Evolutionary conservation across 2,888 invertebrate species (phyloP), one percentile per base, ranked within the genome.

Genomic region (Sclerodermus sp.): DNA sequence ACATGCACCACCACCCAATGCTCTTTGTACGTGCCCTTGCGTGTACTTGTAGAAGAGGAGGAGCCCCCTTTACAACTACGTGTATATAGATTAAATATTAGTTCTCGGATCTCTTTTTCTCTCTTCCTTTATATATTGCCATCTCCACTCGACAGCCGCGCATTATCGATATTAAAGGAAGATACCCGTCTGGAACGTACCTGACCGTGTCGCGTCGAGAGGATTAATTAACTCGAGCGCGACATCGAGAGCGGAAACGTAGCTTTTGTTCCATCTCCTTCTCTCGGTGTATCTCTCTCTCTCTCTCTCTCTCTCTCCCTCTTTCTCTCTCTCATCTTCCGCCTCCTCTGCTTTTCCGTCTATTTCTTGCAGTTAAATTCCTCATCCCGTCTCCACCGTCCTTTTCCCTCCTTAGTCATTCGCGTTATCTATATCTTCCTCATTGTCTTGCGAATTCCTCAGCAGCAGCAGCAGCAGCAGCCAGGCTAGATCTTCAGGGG

Each of bases 191-290:
- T 63, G 49, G 54, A 62, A 55, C 60, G 63, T 62, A 59, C 55
- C 59, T 63, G 60, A 58, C 55, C 55, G 53, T 53, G 57, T 67
- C 60, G 62, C 60, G 62, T 55, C 60, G 64, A 67, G 62, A 64
- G 70, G 70, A 71, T 71, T 71, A 70, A 71, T 67, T 70, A 70
- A 71, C 67, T 62, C 60, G 64, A 59, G 55, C 54, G 58, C 60
- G 64, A 60, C 62, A 64, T 61, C 66, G 57, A 54, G 58, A 65
- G 57, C 58, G 55, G 58, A 60, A 62, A 62, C 59, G 57, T 55
- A 51, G 60, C 62, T 62, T 62, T 62, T 62, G 62, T 62, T 56
- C 53, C n/a, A n/a, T n/a, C n/a, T 43, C 45, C 42, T 43, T 57
- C 62, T 45, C 13, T 30, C 51, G n/a, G n/a, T n/a, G n/a, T n/a